These are phyloP conservation scores for Etheostoma cragini DNA, from an alignment of 2,113 vertebrate genomes.

Conservation along the genomic window DNA sequence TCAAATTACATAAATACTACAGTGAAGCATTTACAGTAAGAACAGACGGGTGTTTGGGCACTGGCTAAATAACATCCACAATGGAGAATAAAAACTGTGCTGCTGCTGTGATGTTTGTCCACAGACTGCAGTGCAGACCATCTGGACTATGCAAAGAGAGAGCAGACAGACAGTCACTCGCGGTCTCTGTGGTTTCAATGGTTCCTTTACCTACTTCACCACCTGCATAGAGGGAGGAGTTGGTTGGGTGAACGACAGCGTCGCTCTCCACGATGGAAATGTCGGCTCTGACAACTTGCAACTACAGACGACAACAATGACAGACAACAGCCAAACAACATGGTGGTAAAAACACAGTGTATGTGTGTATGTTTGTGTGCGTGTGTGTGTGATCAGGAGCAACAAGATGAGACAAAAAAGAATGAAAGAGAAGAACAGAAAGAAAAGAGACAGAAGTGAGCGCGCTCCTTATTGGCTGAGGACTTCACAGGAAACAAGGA, in stretches of 20 bases:
- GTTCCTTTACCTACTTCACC: slow-evolving; percentile 99
- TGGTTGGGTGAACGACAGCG: slow-evolving; percentile 99
- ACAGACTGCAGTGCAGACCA: slow-evolving; percentile 46
- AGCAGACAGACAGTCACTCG: slow-evolving; percentile 84
- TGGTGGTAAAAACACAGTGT: slow-evolving; percentile 87
- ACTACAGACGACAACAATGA: slow-evolving; percentile 90
- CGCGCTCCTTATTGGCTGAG: slow-evolving; percentile 55
- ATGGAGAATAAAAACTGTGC: slow-evolving; percentile 14
- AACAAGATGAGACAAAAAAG: slow-evolving; percentile 30
- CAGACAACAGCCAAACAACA: slow-evolving; percentile 91
- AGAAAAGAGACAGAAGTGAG: slow-evolving; percentile 41
- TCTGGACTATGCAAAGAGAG: slow-evolving; percentile 45
- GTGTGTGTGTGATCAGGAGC: slow-evolving; percentile 24
- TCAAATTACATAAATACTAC: neutral
- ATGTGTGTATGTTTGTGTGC: slow-evolving; percentile 6
- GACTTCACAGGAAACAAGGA: slow-evolving; percentile 60
- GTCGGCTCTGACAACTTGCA: slow-evolving; percentile 99
- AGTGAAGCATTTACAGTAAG: neutral
- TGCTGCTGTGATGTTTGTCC: slow-evolving; percentile 52
- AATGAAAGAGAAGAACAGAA: slow-evolving; percentile 27
- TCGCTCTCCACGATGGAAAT: slow-evolving; percentile 99
- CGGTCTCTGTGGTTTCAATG: slow-evolving; percentile 69
- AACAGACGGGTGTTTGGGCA: neutral
- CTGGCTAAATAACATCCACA: neutral
- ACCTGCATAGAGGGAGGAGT: slow-evolving; percentile 97